Evolutionary conservation across 2,797 vertebrate species (phyloP).

Genomic region (Momotus momota): DNA sequence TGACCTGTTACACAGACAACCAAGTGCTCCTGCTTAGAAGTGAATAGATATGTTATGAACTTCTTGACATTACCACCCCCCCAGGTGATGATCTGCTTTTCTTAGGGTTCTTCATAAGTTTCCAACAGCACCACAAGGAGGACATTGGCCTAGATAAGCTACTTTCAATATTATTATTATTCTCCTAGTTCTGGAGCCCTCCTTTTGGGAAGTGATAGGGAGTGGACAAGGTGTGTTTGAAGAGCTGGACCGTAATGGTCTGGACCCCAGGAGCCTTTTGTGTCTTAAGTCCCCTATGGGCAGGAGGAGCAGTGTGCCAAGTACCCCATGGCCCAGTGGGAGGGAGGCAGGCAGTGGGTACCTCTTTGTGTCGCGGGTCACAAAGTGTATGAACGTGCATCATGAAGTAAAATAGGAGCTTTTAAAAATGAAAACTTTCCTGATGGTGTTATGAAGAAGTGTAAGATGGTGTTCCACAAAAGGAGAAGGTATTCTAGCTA

Average conservation of each 20-base stretch:
- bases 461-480: background rate
- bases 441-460: background rate
- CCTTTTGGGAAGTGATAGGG: background rate
- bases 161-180: background rate
- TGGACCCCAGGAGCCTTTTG: background rate
- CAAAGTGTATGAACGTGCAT: background rate
- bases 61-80: conserved; percentile 3
- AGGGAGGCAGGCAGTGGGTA: background rate
- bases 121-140: background rate
- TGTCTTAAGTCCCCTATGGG: background rate
- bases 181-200: background rate
- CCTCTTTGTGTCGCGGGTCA: background rate
- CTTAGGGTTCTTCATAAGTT: background rate
- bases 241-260: background rate
- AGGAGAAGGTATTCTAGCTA: background rate
- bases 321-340: background rate
- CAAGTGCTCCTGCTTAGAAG: background rate
- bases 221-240: background rate
- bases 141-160: conserved; percentile 24
- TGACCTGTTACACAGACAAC: background rate
- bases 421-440: background rate
- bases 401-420: background rate
- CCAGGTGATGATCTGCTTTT: background rate
- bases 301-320: background rate
- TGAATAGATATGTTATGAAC: conserved; percentile 25